These are phyloP conservation scores for Falco punctatus DNA, from an alignment of 2,113 vertebrate genomes.

Conservation along the genomic window DNA sequence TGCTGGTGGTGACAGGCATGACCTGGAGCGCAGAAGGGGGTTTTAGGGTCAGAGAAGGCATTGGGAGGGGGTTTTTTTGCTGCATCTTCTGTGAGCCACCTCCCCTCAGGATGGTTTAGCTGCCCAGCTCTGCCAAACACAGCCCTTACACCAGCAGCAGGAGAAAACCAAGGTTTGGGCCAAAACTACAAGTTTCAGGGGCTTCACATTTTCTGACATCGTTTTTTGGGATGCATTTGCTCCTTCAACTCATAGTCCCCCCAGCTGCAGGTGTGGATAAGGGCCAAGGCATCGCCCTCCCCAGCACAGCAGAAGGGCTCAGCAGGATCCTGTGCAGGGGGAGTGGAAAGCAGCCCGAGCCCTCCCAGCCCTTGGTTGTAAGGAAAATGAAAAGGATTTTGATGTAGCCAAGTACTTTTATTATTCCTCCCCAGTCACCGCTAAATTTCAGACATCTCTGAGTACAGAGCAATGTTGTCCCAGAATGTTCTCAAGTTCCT, in stretches of 20 bases:
- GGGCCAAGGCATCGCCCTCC: not conserved
- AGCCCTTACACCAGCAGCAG: not conserved
- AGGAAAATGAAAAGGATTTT: not conserved
- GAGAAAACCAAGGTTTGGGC: not conserved
- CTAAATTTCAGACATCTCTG: not conserved
- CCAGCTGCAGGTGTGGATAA: accelerated
- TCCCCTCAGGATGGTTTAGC: not conserved
- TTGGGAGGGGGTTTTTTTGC: not conserved
- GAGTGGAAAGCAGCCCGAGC: not conserved
- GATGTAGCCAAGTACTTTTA: not conserved
- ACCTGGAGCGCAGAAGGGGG: not conserved
- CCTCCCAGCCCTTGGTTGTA: not conserved
- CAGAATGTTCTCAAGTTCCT: not conserved
- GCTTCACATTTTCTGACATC: not conserved
- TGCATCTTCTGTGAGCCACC: not conserved
- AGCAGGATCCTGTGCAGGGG: not conserved
- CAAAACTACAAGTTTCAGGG: not conserved
- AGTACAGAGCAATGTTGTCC: not conserved
- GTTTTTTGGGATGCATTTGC: not conserved
- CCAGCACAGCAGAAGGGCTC: not conserved
- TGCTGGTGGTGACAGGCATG: not conserved
- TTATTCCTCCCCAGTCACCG: not conserved
- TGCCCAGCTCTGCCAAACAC: not conserved
- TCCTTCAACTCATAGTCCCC: not conserved
- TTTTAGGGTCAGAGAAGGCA: not conserved